phyloP scores from a whole-genome alignment of 2,797 vertebrate genomes.

The Enteromius argenteus region DNA sequence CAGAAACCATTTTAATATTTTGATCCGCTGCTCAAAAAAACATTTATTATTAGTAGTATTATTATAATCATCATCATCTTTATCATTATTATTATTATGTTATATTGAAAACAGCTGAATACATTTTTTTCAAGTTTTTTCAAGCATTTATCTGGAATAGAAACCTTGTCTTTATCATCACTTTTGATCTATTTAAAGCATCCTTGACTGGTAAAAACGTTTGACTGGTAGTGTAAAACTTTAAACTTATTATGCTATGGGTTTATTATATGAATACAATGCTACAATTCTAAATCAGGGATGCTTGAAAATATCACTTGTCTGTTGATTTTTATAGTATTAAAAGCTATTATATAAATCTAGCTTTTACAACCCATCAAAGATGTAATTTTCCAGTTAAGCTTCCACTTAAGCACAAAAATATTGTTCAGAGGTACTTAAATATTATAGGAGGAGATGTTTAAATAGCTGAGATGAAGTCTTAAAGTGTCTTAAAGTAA shows the following conservation, averaged over 20 bases:
- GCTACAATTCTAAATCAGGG: neutral
- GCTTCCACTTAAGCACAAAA: conserved; percentile 36
- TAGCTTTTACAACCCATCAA: conserved; percentile 28
- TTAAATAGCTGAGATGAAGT: conserved; percentile 17
- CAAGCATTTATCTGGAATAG: neutral
- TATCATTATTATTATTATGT: too few species aligned
- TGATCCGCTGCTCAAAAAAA: too few species aligned
- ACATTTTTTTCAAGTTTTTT: too few species aligned
- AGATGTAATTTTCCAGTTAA: conserved; percentile 43
- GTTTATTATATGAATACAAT: neutral
- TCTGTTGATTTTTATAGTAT: neutral
- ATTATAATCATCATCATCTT: too few species aligned
- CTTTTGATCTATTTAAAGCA: too few species aligned
- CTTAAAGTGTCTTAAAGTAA: conserved; percentile 6
- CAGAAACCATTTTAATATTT: too few species aligned
- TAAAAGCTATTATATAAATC: neutral
- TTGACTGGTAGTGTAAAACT: neutral
- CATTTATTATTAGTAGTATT: too few species aligned
- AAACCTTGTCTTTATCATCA: too few species aligned
- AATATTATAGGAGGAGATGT: conserved; percentile 11
- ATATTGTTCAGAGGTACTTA: conserved; percentile 22
- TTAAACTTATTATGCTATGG: neutral
- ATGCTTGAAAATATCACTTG: neutral
- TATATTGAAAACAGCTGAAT: too few species aligned
- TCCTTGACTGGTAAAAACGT: too few species aligned